A percentile compares a stretch with the other conserved stretches of the same genome.
phyloP scores from a whole-genome alignment of 2,113 vertebrate genomes.

The Hippocampus zosterae region DNA sequence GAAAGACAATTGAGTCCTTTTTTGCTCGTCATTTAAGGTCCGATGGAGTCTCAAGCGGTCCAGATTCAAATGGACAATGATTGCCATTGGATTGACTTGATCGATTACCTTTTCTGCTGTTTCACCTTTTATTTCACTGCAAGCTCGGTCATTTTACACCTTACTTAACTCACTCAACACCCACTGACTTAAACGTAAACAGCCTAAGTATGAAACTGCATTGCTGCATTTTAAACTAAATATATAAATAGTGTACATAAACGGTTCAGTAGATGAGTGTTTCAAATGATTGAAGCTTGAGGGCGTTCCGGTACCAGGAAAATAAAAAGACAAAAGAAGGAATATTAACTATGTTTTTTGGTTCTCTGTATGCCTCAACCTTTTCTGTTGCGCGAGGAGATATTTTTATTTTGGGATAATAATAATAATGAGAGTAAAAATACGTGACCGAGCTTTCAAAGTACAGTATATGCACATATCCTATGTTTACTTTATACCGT shows the following conservation, averaged over 20 bases:
- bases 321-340: slow-evolving; percentile 22
- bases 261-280: slow-evolving; percentile 61
- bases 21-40: not conserved
- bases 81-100: not conserved
- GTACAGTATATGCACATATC: slow-evolving; percentile 34
- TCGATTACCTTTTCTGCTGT: not conserved
- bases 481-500: slow-evolving; percentile 48
- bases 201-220: slow-evolving; percentile 33
- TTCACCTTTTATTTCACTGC: not conserved
- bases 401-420: slow-evolving; percentile 69
- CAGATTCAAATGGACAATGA: not conserved
- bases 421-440: slow-evolving; percentile 56
- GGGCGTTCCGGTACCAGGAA: slow-evolving; percentile 54
- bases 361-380: slow-evolving; percentile 26
- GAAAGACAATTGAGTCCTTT: too few relatives aligned
- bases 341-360: slow-evolving; percentile 44
- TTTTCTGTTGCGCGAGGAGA: slow-evolving; percentile 52
- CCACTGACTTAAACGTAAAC: not conserved
- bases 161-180: not conserved
- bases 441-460: slow-evolving; percentile 56
- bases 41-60: not conserved
- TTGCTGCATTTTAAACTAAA: slow-evolving; percentile 42
- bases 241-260: slow-evolving; percentile 55
- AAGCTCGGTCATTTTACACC: not conserved
- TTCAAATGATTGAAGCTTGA: slow-evolving; percentile 60